A percentile compares a stretch with the other conserved stretches of the same genome.
Evolutionary conservation across 2,113 vertebrate genomes (phyloP).

Genomic region (Scolopax mira): DNA sequence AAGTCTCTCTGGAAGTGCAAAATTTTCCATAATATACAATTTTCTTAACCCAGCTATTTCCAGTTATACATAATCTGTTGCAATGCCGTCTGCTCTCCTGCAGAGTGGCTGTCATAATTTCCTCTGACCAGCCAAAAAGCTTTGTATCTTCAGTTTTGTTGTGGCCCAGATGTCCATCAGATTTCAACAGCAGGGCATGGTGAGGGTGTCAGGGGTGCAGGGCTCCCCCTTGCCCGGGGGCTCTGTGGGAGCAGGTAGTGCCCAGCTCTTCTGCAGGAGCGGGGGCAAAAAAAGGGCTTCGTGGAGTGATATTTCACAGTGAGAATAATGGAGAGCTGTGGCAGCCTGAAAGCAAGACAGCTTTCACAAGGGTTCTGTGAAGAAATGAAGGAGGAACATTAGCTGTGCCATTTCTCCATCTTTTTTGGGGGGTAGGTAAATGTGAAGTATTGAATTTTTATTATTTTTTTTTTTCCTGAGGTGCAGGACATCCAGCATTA

Average conservation of each 20-base stretch:
- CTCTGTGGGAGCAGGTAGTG: neutral
- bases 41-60: neutral
- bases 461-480: neutral
- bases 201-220: fast-evolving
- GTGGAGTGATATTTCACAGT: neutral
- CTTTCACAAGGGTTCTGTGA: neutral
- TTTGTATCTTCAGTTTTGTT: neutral
- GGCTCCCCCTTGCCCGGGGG: neutral
- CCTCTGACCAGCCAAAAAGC: neutral
- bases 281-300: neutral
- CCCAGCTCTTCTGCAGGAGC: neutral
- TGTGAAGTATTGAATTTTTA: neutral
- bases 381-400: neutral
- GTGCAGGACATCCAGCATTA: neutral
- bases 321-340: neutral
- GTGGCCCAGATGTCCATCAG: fast-evolving
- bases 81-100: neutral
- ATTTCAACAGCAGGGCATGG: neutral
- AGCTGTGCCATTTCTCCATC: neutral
- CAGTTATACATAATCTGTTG: neutral
- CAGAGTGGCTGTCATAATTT: neutral
- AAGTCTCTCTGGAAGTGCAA: neutral
- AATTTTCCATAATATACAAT: neutral
- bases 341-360: neutral
- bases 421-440: neutral